These are phyloP conservation scores for Drosophila subquinaria DNA, from an alignment of 2,888 invertebrate genomes.

Conservation along the genomic window DNA sequence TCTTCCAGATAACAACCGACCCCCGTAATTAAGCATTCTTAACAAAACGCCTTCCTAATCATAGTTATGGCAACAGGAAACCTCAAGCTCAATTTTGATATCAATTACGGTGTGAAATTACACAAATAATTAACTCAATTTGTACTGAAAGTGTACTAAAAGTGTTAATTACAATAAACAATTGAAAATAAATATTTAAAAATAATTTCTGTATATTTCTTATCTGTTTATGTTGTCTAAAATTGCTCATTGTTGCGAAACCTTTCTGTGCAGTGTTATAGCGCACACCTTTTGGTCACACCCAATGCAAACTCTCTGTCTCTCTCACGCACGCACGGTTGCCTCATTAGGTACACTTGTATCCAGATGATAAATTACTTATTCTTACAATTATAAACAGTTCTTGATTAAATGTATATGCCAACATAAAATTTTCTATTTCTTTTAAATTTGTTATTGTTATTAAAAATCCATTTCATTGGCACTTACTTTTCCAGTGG, in stretches of 20 bases:
- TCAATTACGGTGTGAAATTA: slow-evolving; percentile 23
- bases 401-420: too few species aligned
- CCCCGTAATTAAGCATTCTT: slow-evolving; percentile 27
- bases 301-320: neutral
- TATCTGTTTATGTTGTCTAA: neutral
- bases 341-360: neutral
- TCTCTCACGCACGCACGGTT: neutral
- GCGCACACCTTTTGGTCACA: slow-evolving; percentile 20
- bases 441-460: neutral
- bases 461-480: neutral
- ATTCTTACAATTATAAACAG: neutral
- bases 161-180: neutral
- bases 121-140: slow-evolving; percentile 5
- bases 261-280: slow-evolving; percentile 8
- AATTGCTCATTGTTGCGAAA: neutral
- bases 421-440: too few species aligned
- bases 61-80: slow-evolving; percentile 15
- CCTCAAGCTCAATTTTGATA: slow-evolving; percentile 8
- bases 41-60: slow-evolving; percentile 13
- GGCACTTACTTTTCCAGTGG: neutral
- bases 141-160: neutral
- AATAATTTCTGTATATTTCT: neutral
- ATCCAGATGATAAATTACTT: neutral
- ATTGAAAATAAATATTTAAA: neutral
- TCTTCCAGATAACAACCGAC: slow-evolving; percentile 34